Base-by-base conservation (phyloP, 2,797 vertebrate species). In the Intellagama lesueurii region DNA sequence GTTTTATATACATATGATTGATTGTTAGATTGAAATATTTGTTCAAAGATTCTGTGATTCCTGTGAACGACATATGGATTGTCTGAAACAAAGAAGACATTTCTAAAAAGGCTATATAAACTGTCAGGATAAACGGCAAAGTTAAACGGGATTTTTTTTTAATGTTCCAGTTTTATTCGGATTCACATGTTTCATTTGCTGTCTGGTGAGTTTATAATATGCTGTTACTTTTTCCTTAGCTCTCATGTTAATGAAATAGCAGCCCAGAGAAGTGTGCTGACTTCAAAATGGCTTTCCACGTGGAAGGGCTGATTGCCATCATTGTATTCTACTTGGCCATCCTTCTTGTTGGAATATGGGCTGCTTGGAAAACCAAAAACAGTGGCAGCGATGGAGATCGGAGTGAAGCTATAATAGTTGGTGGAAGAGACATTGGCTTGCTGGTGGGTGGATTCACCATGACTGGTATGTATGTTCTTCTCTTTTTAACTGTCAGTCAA, bases 401-500 rank as follows among this genome's bases (percentile, higher is more conserved):
- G 86, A 98, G 99, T 0, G 99, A 99, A 96, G 97, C 97, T 78
- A 99, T 99, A 92, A 99, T 99, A 96, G 98, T 99, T 8, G 99
- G 99, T 24, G 99, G 98, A 77, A 97, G 99, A 87, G 99, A 99
- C 93, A 99, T 99, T 77, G 99, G 99, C 35, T 94, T 99, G 94
- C 97, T 99, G 70, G 99, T 99, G 81, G 99, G 99, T 24, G 99
- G 97, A 92, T 99, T 99, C 94, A 99, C 99, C 7, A 99, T 99
- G 99, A 99, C 99, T 1, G 99, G 99, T 99, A 96, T 90, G 99
- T 99, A 96, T 90, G 96, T 95, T 69, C 70, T 79, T 64, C 35
- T 6, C 0, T 4, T 64, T 81, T 77, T 86, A 76, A 14, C 2
- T n/a, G 16, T 1, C 0, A 0, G 52, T 40, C 73, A 68, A 85